Evolutionary conservation across 2,797 vertebrate genomes (phyloP).

Genomic region (Mergus octosetaceus): DNA sequence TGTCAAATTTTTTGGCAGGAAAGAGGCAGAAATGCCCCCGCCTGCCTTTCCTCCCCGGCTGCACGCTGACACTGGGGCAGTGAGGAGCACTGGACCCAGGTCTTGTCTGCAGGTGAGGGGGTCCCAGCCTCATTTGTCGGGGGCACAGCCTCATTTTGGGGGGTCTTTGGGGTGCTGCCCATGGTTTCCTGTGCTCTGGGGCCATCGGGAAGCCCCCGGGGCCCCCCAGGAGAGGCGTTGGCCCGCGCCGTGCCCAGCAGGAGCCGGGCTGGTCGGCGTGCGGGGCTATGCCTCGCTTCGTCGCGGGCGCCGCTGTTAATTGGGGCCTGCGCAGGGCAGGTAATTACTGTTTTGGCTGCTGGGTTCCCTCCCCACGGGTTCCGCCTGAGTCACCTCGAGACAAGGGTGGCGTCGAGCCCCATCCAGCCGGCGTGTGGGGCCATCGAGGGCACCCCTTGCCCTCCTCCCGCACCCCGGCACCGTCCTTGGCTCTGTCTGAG

Average conservation of each 20-base stretch:
- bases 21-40: not conserved
- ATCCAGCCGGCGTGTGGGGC: too few relatives aligned
- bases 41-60: not conserved
- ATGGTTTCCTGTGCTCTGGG: too few relatives aligned
- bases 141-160: rapidly evolving
- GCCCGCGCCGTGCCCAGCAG: not conserved
- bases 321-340: not conserved
- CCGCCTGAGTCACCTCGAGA: not conserved
- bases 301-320: not conserved
- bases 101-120: too few relatives aligned
- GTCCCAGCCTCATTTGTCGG: rapidly evolving
- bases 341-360: slow-evolving; percentile 31
- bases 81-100: too few relatives aligned
- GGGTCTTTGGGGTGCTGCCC: not conserved
- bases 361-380: not conserved
- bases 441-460: rapidly evolving
- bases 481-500: too few relatives aligned
- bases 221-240: not conserved
- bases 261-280: rapidly evolving
- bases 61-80: not conserved
- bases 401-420: not conserved
- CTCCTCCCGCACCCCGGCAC: not conserved
- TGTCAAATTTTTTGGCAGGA: not conserved
- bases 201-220: too few relatives aligned
- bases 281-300: not conserved